These are phyloP conservation scores for Hipposideros armiger DNA, from an alignment of 2,113 vertebrate species.

Conservation along the genomic window DNA sequence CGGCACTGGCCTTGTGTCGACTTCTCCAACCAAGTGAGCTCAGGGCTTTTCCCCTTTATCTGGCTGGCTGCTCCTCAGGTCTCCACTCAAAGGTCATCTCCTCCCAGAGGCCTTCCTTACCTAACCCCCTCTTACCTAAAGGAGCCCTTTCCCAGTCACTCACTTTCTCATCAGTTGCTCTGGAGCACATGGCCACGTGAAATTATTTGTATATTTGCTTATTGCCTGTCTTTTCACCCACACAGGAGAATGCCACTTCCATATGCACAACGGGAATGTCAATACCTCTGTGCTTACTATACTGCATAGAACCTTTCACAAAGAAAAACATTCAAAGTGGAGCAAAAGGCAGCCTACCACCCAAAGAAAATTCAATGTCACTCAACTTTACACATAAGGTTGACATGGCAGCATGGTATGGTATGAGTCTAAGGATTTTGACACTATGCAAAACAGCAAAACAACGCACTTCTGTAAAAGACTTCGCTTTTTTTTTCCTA, in stretches of 20 bases:
- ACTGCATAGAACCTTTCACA: not conserved
- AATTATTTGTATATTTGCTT: not conserved
- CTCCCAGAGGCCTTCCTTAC: not conserved
- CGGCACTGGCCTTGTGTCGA: not conserved
- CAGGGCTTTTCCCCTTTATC: not conserved
- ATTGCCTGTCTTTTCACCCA: not conserved
- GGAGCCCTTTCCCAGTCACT: not conserved
- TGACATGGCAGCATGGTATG: not conserved
- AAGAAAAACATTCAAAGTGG: conserved; percentile 10
- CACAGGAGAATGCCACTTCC: not conserved
- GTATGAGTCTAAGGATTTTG: conserved; percentile 11
- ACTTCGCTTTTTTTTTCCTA: conserved; percentile 28
- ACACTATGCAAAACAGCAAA: conserved; percentile 25
- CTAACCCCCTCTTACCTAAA: not conserved
- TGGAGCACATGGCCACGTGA: not conserved
- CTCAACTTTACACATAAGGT: not conserved
- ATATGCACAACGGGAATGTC: not conserved
- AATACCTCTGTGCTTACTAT: not conserved
- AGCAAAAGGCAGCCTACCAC: conserved; percentile 32
- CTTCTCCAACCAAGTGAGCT: not conserved
- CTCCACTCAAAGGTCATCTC: not conserved
- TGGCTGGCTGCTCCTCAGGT: not conserved
- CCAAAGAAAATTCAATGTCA: conserved; percentile 35
- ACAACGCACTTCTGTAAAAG: not conserved
- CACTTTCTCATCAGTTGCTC: not conserved